Evolutionary conservation across 2,113 vertebrate species (phyloP).

Genomic region (Phodopus roborovskii): DNA sequence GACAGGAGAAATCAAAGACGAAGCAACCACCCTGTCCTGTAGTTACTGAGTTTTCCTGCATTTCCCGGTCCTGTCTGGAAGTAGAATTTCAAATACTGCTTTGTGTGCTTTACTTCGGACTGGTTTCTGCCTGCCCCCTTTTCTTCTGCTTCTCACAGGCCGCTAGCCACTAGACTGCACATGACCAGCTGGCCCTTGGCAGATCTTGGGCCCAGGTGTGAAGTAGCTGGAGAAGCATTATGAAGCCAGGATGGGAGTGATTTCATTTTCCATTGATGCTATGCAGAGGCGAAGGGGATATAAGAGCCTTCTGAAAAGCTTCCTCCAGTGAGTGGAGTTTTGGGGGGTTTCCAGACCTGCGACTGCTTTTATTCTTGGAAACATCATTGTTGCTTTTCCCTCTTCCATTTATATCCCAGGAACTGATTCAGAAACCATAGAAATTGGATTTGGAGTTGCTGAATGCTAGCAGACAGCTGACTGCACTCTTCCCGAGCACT

Average conservation of each 20-base stretch:
- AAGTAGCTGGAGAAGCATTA: background rate
- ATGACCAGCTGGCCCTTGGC: conserved; percentile 71
- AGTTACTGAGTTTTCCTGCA: background rate
- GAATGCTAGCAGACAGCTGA: conserved; percentile 64
- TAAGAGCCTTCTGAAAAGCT: conserved; percentile 71
- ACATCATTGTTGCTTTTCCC: conserved; percentile 62
- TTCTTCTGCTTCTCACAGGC: conserved; percentile 59
- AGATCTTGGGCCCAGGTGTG: conserved; percentile 76
- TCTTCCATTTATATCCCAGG: conserved; percentile 76
- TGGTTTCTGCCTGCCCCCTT: background rate
- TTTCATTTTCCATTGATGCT: conserved; percentile 40
- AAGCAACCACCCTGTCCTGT: background rate
- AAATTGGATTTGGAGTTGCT: conserved; percentile 47
- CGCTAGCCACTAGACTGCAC: conserved; percentile 46
- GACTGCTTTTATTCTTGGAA: conserved; percentile 72
- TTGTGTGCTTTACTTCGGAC: conserved; percentile 41
- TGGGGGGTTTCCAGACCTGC: conserved; percentile 65
- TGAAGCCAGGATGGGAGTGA: conserved; percentile 59
- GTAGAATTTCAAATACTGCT: conserved; percentile 59
- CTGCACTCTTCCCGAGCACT: conserved; percentile 56
- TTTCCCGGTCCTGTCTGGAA: conserved; percentile 32
- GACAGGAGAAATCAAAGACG: background rate
- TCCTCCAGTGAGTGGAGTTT: conserved; percentile 57
- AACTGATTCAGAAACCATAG: conserved; percentile 76
- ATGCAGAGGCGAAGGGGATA: conserved; percentile 69